A percentile compares a stretch with the other conserved stretches of the same genome.
Conservation (phyloP, 2,113 vertebrate genomes). For the Microtus richardsoni region DNA sequence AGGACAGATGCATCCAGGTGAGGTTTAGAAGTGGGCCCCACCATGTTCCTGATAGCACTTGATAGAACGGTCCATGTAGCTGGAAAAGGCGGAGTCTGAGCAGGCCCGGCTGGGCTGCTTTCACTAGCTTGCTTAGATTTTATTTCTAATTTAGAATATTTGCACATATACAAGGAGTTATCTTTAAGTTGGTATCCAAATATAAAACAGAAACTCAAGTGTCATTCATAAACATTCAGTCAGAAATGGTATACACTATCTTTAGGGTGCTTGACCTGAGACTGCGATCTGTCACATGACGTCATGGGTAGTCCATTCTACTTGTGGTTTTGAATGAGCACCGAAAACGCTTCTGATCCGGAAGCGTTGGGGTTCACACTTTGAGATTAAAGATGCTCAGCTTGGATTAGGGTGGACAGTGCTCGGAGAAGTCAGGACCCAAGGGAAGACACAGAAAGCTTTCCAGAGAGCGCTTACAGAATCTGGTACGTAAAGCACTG, state of each 20-base stretch:
- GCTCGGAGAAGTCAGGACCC: not conserved
- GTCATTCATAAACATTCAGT: not conserved
- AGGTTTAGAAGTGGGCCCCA: not conserved
- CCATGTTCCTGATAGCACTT: not conserved
- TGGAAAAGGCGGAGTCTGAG: not conserved
- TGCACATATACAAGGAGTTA: too few relatives aligned
- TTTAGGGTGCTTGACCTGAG: not conserved
- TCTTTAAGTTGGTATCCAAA: not conserved
- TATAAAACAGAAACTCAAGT: not conserved
- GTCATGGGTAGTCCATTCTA: not conserved
- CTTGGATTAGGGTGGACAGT: not conserved
- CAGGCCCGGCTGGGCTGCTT: too few relatives aligned
- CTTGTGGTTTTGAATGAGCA: not conserved
- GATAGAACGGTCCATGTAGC: not conserved
- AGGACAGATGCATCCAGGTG: not conserved
- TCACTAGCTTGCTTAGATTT: not conserved
- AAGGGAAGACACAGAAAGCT: not conserved
- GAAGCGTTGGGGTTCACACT: not conserved
- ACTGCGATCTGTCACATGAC: too few relatives aligned
- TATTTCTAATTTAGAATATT: not conserved
- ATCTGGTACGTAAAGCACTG: constrained; percentile 69
- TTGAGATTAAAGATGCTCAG: not conserved
- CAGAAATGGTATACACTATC: too few relatives aligned
- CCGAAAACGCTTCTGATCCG: not conserved
- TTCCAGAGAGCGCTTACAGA: not conserved